Percentiles rank a stretch among this genome's conserved stretches.
phyloP scores from a whole-genome alignment of 2,888 invertebrate genomes.

The Helicoverpa assulta region DNA sequence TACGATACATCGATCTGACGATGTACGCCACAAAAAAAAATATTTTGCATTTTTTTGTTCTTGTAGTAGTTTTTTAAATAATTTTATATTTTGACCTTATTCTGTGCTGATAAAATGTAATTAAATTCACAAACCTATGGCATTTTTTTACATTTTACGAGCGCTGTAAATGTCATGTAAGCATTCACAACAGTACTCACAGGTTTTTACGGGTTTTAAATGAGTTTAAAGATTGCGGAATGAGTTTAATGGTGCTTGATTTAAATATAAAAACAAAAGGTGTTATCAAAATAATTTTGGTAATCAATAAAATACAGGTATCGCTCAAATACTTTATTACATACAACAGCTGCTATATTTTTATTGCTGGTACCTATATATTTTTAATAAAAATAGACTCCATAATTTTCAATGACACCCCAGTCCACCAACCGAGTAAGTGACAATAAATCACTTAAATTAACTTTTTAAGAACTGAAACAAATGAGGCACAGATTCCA shows the following conservation, averaged over 20 bases:
- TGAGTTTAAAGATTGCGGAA: slow-evolving; percentile 23
- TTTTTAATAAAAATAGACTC: not conserved
- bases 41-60: not conserved
- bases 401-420: slow-evolving; percentile 12
- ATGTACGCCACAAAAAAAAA: not conserved
- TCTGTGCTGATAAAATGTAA: not conserved
- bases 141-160: slow-evolving; percentile 30
- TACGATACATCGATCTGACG: not conserved
- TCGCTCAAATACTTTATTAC: slow-evolving; percentile 8
- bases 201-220: slow-evolving; percentile 44
- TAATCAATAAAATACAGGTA: slow-evolving; percentile 24
- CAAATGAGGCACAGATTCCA: slow-evolving; percentile 62
- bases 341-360: not conserved
- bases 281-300: slow-evolving; percentile 20
- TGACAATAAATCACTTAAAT: slow-evolving; percentile 53
- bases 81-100: too few relatives aligned
- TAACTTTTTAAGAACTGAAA: slow-evolving; percentile 39
- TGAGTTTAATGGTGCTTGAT: slow-evolving; percentile 3
- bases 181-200: slow-evolving; percentile 22
- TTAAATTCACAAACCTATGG: not conserved
- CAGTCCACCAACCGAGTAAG: slow-evolving; percentile 41
- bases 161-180: slow-evolving; percentile 32
- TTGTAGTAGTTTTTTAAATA: too few relatives aligned
- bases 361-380: slow-evolving; percentile 3
- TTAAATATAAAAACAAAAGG: slow-evolving; percentile 4